Evolutionary conservation across 2,113 vertebrate species (phyloP).

Genomic region (Numenius arquata): DNA sequence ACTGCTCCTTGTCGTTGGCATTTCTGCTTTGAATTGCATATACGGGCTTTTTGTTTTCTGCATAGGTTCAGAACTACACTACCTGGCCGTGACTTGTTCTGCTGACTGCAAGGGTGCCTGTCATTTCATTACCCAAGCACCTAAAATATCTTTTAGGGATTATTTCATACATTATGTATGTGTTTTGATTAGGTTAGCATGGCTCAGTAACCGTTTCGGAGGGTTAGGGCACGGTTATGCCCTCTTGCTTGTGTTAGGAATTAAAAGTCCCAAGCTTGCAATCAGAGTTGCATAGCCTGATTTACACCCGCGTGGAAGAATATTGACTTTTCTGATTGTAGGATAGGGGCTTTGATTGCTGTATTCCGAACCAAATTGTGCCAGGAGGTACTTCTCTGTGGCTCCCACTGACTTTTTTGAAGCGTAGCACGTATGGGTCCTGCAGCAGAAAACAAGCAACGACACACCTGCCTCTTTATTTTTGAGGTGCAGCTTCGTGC

Average conservation of each 20-base stretch:
- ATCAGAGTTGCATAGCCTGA: conserved; percentile 30
- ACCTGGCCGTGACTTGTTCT: neutral
- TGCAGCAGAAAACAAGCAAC: neutral
- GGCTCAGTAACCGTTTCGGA: conserved; percentile 27
- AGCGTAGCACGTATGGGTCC: accelerated
- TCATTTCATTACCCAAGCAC: conserved; percentile 49
- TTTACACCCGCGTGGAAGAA: neutral
- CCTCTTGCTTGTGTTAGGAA: conserved; percentile 44
- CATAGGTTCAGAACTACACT: neutral
- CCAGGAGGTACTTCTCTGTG: neutral
- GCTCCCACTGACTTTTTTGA: neutral
- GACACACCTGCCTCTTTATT: neutral
- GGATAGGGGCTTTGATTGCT: conserved; percentile 3
- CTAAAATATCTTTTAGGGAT: conserved; percentile 63
- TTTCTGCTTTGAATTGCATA: conserved; percentile 18
- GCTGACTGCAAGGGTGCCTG: conserved; percentile 36
- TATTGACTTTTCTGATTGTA: conserved; percentile 37
- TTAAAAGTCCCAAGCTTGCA: conserved; percentile 48
- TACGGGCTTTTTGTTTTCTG: neutral
- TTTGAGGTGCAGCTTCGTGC: neutral
- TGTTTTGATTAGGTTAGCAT: conserved; percentile 63
- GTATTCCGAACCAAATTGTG: neutral
- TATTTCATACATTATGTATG: conserved; percentile 65
- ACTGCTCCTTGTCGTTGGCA: neutral
- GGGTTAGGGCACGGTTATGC: conserved; percentile 46